Evolutionary conservation across 2,797 vertebrate species (phyloP).

Genomic region (Urophycis tenuis): DNA sequence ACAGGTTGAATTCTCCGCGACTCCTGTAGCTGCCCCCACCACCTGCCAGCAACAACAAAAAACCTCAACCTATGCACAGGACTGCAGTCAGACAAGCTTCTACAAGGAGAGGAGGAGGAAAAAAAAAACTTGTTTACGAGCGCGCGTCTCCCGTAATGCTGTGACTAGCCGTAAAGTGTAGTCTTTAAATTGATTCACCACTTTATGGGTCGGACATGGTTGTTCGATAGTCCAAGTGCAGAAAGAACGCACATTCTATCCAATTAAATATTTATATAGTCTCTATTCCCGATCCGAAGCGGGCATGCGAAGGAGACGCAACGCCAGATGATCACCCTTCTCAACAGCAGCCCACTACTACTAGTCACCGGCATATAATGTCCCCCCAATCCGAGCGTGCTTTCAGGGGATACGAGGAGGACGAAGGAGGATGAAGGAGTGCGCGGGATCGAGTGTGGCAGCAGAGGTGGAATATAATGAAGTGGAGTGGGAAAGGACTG

Average conservation of each 20-base stretch:
- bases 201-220: background rate
- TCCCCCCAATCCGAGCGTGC: constrained; percentile 66
- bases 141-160: background rate
- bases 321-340: background rate
- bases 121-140: background rate
- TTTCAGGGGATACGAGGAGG: constrained; percentile 73
- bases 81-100: background rate
- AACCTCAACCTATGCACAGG: too few relatives aligned
- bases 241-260: constrained; percentile 38
- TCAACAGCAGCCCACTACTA: constrained; percentile 10
- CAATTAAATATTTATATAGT: constrained; percentile 72
- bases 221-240: constrained; percentile 47
- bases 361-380: constrained; percentile 67
- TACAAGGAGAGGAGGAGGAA: background rate
- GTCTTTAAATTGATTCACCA: background rate
- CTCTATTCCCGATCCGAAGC: constrained; percentile 39
- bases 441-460: constrained; percentile 72
- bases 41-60: background rate
- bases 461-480: constrained; percentile 90
- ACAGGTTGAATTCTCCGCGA: too few relatives aligned
- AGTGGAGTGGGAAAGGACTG: constrained; percentile 93
- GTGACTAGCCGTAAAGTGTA: background rate
- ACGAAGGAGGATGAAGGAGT: constrained; percentile 83
- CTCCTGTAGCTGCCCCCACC: background rate
- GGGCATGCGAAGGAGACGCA: constrained; percentile 60